Evolutionary conservation across 2,888 invertebrate genomes (phyloP).

Genomic region (Myopa tessellatipennis): DNA sequence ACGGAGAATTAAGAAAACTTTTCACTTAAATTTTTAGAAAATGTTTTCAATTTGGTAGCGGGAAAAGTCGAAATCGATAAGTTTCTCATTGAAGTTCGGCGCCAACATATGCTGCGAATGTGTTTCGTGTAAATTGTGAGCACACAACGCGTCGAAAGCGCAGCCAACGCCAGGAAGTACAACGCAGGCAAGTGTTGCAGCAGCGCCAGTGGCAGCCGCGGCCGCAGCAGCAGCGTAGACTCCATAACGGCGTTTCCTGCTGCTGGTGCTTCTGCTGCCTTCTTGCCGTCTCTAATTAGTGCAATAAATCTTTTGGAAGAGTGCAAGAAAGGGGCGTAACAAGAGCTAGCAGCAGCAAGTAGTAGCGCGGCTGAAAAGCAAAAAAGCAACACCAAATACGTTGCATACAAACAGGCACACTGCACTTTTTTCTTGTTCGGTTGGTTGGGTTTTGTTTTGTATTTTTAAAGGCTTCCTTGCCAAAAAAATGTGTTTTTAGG

Average conservation of each 20-base stretch:
- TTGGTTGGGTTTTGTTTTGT: constrained; percentile 31
- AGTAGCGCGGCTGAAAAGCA: constrained; percentile 35
- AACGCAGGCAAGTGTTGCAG: neutral
- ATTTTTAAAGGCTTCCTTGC: constrained; percentile 46
- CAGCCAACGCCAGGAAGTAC: constrained; percentile 1
- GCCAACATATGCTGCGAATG: constrained; percentile 26
- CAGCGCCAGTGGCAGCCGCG: neutral
- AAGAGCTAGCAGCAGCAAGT: constrained; percentile 12
- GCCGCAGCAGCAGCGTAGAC: neutral
- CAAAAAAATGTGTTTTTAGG: constrained; percentile 64
- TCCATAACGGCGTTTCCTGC: constrained; percentile 19
- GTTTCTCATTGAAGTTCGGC: constrained; percentile 23
- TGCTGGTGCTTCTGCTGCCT: constrained; percentile 21
- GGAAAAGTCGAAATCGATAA: constrained; percentile 26
- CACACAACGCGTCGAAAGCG: constrained; percentile 17
- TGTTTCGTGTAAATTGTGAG: neutral
- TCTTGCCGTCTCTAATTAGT: constrained; percentile 61
- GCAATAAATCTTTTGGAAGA: constrained; percentile 61
- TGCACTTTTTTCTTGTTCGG: constrained; percentile 23
- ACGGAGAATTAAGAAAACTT: constrained; percentile 11
- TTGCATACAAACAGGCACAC: constrained; percentile 30
- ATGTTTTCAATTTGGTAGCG: neutral
- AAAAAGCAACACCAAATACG: neutral
- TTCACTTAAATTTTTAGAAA: constrained; percentile 17
- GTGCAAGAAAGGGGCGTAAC: constrained; percentile 54